Conservation (phyloP, 2,888 invertebrate species). For the Lingula anatina region DNA sequence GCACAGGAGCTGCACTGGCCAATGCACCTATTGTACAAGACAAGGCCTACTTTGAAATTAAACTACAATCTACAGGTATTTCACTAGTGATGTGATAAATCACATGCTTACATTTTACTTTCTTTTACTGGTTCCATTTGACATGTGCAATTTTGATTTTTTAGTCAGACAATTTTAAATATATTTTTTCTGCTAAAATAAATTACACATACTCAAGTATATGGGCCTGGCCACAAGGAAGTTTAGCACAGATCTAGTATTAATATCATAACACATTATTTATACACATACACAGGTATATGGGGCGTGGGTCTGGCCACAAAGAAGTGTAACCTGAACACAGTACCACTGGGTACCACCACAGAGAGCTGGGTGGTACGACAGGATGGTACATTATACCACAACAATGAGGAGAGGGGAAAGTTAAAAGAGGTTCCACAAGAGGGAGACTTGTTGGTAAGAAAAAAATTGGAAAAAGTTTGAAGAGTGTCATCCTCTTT, state of each 20-base stretch:
- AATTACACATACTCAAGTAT: too few species aligned
- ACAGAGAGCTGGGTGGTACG: conserved; percentile 87
- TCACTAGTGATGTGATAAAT: too few species aligned
- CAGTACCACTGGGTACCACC: conserved; percentile 81
- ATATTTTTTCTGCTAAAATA: too few species aligned
- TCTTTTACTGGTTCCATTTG: not conserved
- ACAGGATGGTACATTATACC: conserved; percentile 80
- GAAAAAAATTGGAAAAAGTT: conserved; percentile 20
- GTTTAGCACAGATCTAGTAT: too few species aligned
- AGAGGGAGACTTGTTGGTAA: conserved; percentile 86
- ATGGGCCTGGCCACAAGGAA: too few species aligned
- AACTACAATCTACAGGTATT: conserved; percentile 85
- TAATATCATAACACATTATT: too few species aligned
- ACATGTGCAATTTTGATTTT: not conserved
- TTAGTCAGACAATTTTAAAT: too few species aligned
- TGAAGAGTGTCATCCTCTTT: too few species aligned
- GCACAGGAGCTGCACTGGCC: conserved; percentile 89
- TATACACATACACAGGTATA: too few species aligned
- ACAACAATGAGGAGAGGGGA: conserved; percentile 75
- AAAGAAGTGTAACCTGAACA: conserved; percentile 77
- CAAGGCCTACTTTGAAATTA: conserved; percentile 97
- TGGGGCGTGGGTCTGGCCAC: conserved; percentile 96
- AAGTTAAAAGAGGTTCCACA: conserved; percentile 66
- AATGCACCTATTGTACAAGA: conserved; percentile 90
- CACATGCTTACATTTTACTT: too few species aligned